Evolutionary conservation across 2,797 vertebrate species (phyloP).

Genomic region (Scyliorhinus canicula): DNA sequence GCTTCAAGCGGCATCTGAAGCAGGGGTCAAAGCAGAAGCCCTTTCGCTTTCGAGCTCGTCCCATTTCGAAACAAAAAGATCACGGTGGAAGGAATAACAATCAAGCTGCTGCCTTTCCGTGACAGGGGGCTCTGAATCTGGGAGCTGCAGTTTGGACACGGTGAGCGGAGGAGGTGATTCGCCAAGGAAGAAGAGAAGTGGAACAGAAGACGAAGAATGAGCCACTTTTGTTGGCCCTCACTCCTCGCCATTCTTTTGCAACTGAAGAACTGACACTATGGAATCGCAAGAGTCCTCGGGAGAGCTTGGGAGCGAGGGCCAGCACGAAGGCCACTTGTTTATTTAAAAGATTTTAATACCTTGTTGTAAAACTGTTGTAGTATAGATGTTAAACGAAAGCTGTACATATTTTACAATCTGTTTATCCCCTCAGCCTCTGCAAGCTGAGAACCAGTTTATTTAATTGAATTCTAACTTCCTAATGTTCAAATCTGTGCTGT

Average conservation of each 20-base stretch:
- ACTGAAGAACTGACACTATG: background rate
- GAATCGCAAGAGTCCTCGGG: background rate
- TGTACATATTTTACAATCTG: background rate
- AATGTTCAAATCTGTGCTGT: background rate
- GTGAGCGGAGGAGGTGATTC: background rate
- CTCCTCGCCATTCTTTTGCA: background rate
- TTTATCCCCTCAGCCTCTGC: background rate
- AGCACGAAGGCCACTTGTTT: background rate
- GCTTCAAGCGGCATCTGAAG: background rate
- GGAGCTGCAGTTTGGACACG: too few relatives aligned
- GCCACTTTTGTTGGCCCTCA: too few relatives aligned
- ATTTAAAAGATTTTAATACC: background rate
- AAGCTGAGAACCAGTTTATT: background rate
- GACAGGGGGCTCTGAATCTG: background rate
- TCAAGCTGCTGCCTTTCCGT: background rate
- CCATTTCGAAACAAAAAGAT: background rate
- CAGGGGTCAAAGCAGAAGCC: background rate
- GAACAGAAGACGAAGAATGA: background rate
- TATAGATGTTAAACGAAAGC: background rate
- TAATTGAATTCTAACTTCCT: background rate
- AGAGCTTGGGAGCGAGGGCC: too few relatives aligned
- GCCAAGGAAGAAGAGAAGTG: background rate
- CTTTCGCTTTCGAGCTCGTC: background rate
- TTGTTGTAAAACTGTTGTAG: conserved; percentile 21
- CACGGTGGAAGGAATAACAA: background rate